These are phyloP conservation scores for Ophioderma brevispina DNA, from an alignment of 35 echinoderm and acorn worm genomes.

Conservation along the genomic window DNA sequence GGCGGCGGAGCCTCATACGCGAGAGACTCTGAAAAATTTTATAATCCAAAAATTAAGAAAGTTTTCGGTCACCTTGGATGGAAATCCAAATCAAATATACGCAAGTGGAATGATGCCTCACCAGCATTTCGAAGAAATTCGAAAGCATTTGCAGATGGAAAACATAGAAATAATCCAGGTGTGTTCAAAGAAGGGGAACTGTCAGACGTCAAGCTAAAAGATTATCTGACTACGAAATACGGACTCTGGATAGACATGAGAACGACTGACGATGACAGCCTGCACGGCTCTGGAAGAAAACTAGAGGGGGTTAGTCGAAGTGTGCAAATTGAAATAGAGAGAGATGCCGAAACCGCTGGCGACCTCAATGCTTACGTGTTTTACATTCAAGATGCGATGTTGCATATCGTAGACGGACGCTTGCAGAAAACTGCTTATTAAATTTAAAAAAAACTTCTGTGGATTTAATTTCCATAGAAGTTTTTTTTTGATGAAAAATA, in stretches of 20 bases:
- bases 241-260: constrained; percentile 44
- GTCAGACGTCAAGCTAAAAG: not conserved
- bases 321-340: constrained; percentile 21
- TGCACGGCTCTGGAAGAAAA: constrained; percentile 24
- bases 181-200: constrained; percentile 23
- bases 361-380: constrained; percentile 23
- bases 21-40: constrained; percentile 1
- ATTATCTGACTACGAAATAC: constrained; percentile 26
- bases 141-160: constrained; percentile 24
- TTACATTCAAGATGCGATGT: constrained; percentile 15
- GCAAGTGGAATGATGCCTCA: not conserved
- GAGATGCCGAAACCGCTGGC: constrained; percentile 16
- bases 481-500: no score
- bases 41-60: constrained; percentile 45
- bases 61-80: constrained; percentile 22
- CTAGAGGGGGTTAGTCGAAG: constrained; percentile 19
- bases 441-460: no score
- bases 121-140: constrained; percentile 42
- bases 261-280: constrained; percentile 31
- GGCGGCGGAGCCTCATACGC: not conserved
- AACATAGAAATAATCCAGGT: not conserved
- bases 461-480: no score
- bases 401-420: constrained; percentile 25
- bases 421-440: not conserved
- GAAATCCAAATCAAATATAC: constrained; percentile 38